These are phyloP conservation scores for Acinonyx jubatus DNA, from an alignment of 2,113 vertebrate species.

Conservation along the genomic window DNA sequence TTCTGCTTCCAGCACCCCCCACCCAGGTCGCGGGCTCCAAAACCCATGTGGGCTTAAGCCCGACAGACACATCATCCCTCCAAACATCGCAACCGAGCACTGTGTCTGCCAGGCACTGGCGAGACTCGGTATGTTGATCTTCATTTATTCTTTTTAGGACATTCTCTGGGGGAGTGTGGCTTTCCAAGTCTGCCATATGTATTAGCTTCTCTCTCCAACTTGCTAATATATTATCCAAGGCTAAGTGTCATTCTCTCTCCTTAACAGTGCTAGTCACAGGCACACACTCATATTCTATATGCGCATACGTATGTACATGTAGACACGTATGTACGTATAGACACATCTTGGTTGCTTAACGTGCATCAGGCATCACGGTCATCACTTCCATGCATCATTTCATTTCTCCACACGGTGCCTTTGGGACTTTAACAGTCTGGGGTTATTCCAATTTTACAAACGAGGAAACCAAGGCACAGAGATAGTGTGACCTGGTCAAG, in stretches of 20 bases:
- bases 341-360: not conserved
- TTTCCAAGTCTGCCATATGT: fast-evolving
- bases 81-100: fast-evolving
- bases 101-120: not conserved
- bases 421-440: not conserved
- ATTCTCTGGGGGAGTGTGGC: not conserved
- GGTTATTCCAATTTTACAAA: not conserved
- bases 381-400: not conserved
- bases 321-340: no score
- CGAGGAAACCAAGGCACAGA: not conserved
- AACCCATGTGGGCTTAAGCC: not conserved
- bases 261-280: not conserved
- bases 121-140: fast-evolving
- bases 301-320: no score
- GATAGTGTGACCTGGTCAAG: no score
- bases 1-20: fast-evolving
- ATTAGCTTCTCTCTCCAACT: not conserved
- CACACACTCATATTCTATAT: no score
- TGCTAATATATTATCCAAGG: not conserved
- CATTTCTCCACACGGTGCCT: not conserved
- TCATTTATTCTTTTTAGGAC: not conserved
- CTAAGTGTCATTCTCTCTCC: no score
- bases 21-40: not conserved
- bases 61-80: fast-evolving
- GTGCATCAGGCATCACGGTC: fast-evolving